Evolutionary conservation across 1,140 invertebrate genomes (phyloP).

Genomic region (Popillia japonica): DNA sequence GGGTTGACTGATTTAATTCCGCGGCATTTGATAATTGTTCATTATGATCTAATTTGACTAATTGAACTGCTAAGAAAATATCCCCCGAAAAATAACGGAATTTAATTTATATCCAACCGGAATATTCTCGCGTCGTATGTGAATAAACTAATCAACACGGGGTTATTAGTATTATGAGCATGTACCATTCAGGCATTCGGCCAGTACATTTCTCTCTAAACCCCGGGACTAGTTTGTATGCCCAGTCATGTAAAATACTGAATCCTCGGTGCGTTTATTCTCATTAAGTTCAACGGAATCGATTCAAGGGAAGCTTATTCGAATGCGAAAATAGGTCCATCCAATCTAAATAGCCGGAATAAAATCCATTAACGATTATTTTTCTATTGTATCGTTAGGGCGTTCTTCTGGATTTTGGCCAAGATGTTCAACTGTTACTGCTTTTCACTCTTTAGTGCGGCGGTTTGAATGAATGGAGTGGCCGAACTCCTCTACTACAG

Average conservation of each 20-base stretch:
- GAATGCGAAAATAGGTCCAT: slow-evolving; percentile 14
- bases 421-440: too few species aligned
- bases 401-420: slow-evolving; percentile 18
- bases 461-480: neutral
- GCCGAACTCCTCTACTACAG: too few species aligned
- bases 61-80: too few species aligned
- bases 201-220: slow-evolving; percentile 16
- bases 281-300: slow-evolving; percentile 25
- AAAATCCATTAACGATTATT: slow-evolving; percentile 29
- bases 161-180: slow-evolving; percentile 23
- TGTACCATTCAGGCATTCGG: neutral
- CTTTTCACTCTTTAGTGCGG: neutral
- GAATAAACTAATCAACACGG: slow-evolving; percentile 10
- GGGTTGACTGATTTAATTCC: neutral
- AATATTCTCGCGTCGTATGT: too few species aligned
- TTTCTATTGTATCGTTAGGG: slow-evolving; percentile 23
- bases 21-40: too few species aligned
- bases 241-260: slow-evolving; percentile 26
- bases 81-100: too few species aligned
- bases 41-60: too few species aligned
- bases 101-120: too few species aligned
- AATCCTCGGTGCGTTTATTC: neutral
- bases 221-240: slow-evolving; percentile 19
- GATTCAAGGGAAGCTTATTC: slow-evolving; percentile 1
- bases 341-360: slow-evolving; percentile 12